Evolutionary conservation across 2,888 invertebrate species (phyloP), one percentile per base, ranked within the genome.

Genomic region (Ametastegia equiseti): DNA sequence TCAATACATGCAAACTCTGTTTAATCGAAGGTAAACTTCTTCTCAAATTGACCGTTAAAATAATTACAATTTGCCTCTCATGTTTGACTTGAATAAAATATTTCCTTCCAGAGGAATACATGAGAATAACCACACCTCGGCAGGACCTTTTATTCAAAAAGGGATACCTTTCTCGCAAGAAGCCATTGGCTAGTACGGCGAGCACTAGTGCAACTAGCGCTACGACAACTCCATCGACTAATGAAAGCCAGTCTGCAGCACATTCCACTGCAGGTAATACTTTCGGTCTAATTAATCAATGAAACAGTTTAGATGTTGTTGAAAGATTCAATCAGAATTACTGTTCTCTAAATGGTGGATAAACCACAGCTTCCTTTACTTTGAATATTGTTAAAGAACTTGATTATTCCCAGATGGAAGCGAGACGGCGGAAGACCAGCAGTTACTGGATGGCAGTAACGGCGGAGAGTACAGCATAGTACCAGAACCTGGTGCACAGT

Each of bases 91-190:
- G 2, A n/a, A n/a, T 11, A 27, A 11, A 27, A 27, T 23, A 36
- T 54, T 30, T 54, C 33, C 9, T 13, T 13, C 11, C 92, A 94
- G 94, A 95, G 89, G 95, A 95, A 92, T 95, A 95, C 90, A 95
- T 95, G 87, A 93, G 94, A 89, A 95, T 95, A 87, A 95, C 95
- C 80, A 95, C 95, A 57, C 95, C 95, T 39, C 92, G 95, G 84
- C 95, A 95, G 91, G 95, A 95, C 90, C 94, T 95, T 84, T 92
- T 95, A 86, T 95, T 95, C 91, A 95, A 95, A 91, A 95, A 95
- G 90, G 94, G 95, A 83, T 95, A 95, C 91, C 91, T 95, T 84
- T 93, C 93, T 86, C 93, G 93, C 86, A 94, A 93, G 86, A 93
- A 93, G 84, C 92, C 90, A 2, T 90, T 88, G 88, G 84, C 88